Base-by-base conservation (phyloP, 1,140 invertebrate species). In the Apolygus lucorum region DNA sequence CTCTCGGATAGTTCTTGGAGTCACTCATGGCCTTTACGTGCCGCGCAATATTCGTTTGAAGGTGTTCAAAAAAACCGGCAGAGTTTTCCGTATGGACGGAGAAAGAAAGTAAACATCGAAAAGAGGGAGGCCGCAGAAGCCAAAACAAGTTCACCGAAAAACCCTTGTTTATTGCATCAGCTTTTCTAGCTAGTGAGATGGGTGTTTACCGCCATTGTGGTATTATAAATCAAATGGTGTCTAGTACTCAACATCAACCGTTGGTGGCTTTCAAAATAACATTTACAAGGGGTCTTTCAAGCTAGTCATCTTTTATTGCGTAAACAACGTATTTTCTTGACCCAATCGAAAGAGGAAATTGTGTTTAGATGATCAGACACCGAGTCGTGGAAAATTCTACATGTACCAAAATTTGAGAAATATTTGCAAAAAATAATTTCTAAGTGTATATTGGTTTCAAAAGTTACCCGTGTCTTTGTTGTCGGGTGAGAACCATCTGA, bases 141-240 rank as follows among this genome's bases (percentile, higher is more conserved):
- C 11, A 59, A 42, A 59, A 59, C 54, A 59, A 4, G 54, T 59
- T 59, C 34, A 49, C 54, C 22, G 22, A 24, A 59, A 22, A 59
- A 59, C n/a, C 17, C 34, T 49, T 66, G 64, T 66, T 66, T 66
- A 66, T 66, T 66, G 64, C 64, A 26, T 24, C 29, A 21, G 29
- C 14, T 34, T 29, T 66, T 42, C 17, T 42, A 17, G 34, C 34
- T 42, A 11, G 28, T n/a, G n/a, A n/a, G n/a, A n/a, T n/a, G n/a
- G n/a, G n/a, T 66, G 64, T 66, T 66, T 66, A 66, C 29, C 27
- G 17, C 64, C 28, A 66, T 66, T 66, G 64, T 34, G 64, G 64
- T 17, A 14, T 28, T 66, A 17, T 66, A 66, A 66, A 66, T 66
- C 64, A 66, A 28, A 34, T 25, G 64, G 22, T 59, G 64, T 28